phyloP scores from a whole-genome alignment of 1,140 invertebrate genomes.

The Oppia nitens region DNA sequence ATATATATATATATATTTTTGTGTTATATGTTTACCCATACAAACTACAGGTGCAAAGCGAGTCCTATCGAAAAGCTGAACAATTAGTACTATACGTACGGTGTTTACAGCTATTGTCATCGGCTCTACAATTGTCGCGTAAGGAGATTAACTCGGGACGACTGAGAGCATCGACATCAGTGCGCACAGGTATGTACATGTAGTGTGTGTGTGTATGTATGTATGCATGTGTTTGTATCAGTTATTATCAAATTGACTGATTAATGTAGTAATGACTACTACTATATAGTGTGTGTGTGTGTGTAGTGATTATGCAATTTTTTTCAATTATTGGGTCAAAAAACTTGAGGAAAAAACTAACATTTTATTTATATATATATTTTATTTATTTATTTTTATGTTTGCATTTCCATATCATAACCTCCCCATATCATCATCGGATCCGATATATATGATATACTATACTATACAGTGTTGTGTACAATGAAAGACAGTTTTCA shows the following conservation, averaged over 20 bases:
- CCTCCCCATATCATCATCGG: too few relatives aligned
- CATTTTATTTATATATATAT: too few relatives aligned
- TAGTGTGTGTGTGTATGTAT: too few relatives aligned
- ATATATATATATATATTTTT: conserved; percentile 2
- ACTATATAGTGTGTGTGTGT: too few relatives aligned
- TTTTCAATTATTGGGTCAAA: too few relatives aligned
- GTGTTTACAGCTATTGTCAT: conserved; percentile 77
- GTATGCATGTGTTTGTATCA: not conserved
- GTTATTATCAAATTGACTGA: too few relatives aligned
- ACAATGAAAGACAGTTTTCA: conserved; percentile 77
- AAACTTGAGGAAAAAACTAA: too few relatives aligned
- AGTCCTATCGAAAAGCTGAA: conserved; percentile 48
- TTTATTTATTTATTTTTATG: too few relatives aligned
- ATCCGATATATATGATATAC: conserved; percentile 13
- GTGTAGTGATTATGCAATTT: too few relatives aligned
- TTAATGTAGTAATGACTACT: too few relatives aligned
- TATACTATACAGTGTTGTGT: conserved; percentile 48
- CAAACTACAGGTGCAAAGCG: conserved; percentile 14
- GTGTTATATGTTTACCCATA: not conserved
- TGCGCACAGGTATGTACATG: conserved; percentile 66
- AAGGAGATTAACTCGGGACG: conserved; percentile 62
- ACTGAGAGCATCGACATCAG: conserved; percentile 71
- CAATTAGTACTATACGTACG: conserved; percentile 76
- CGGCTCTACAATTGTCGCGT: conserved; percentile 72
- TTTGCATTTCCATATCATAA: not conserved